These are phyloP conservation scores for Sebastes kiyomatsui DNA, from an alignment of 2,797 vertebrate genomes.

Conservation along the genomic window DNA sequence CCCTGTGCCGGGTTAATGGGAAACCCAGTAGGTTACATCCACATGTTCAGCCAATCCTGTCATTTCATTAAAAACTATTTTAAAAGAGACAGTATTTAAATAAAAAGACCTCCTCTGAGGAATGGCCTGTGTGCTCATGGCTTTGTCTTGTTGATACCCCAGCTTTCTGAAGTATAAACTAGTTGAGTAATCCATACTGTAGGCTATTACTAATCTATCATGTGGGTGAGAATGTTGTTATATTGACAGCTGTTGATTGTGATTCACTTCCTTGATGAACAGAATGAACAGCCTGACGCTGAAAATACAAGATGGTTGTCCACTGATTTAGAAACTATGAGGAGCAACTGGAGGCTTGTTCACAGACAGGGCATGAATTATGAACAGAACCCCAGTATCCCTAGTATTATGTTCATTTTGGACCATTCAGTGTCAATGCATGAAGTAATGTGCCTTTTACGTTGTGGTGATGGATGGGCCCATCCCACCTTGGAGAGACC, in stretches of 20 bases:
- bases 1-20: not conserved
- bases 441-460: not conserved
- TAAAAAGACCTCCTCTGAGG: not conserved
- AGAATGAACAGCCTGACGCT: not conserved
- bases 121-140: not conserved
- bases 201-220: not conserved
- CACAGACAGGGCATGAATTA: not conserved
- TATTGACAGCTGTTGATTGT: not conserved
- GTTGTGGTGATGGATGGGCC: not conserved
- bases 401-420: not conserved
- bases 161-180: not conserved
- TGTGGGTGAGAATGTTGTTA: not conserved
- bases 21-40: not conserved
- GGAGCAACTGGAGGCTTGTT: not conserved
- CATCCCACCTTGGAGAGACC: not conserved
- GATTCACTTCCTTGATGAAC: not conserved
- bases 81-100: not conserved
- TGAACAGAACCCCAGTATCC: not conserved
- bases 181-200: not conserved
- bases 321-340: not conserved
- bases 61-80: not conserved
- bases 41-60: not conserved
- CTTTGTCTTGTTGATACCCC: not conserved
- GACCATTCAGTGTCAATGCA: not conserved
- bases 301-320: not conserved